These are phyloP conservation scores for Phocides pigmalion DNA, from an alignment of 1,140 invertebrate species.

Conservation along the genomic window DNA sequence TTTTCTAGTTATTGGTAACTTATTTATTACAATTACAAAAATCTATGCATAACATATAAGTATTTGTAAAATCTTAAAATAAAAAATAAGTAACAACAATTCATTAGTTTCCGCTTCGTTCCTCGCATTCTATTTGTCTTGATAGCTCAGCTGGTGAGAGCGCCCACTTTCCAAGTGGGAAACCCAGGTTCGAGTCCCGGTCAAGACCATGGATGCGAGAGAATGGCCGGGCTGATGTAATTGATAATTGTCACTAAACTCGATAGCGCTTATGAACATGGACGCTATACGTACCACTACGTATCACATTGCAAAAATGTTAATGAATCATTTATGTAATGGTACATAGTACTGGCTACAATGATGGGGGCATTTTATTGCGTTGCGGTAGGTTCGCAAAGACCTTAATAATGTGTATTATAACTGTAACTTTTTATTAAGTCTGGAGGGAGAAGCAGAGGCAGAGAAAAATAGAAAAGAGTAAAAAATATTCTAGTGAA, in stretches of 20 bases:
- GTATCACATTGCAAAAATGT: too few species aligned
- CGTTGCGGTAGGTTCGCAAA: too few species aligned
- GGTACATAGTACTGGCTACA: too few species aligned
- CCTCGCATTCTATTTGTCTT: conserved; percentile 76
- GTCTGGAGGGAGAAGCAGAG: neutral
- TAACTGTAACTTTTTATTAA: too few species aligned
- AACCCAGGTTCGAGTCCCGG: conserved; percentile 82
- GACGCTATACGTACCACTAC: too few species aligned
- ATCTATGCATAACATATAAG: neutral
- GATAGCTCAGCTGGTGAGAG: conserved; percentile 83
- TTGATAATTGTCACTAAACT: neutral
- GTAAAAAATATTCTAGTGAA: neutral
- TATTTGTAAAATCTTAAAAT: too few species aligned
- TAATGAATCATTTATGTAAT: too few species aligned
- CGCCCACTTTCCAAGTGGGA: conserved; percentile 70
- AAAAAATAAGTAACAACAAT: too few species aligned
- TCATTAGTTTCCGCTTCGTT: conserved; percentile 32
- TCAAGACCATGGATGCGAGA: conserved; percentile 74
- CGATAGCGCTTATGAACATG: too few species aligned
- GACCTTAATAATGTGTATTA: too few species aligned
- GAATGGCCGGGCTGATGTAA: conserved; percentile 35
- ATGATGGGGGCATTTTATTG: too few species aligned
- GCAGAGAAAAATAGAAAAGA: neutral
- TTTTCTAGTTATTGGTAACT: neutral
- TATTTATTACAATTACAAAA: neutral